A percentile compares a stretch with the other conserved stretches of the same genome.
These are phyloP conservation scores for Drosophila santomea DNA, from an alignment of 1,140 invertebrate species.

Conservation along the genomic window DNA sequence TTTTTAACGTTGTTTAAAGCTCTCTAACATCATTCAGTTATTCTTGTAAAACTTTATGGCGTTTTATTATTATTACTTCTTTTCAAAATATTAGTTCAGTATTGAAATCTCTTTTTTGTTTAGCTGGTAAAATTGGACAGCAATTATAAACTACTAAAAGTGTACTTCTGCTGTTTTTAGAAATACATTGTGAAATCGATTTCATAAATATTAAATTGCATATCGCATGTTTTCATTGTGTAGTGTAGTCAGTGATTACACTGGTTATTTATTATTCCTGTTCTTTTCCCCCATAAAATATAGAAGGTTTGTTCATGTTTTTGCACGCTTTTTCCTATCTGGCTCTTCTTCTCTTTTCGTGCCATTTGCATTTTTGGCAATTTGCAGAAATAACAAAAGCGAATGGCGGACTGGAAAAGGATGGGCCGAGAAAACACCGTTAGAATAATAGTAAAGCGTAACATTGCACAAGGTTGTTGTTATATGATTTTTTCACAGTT, in stretches of 20 bases:
- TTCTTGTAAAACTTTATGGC: too few species aligned
- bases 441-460: conserved; percentile 10
- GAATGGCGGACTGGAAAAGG: conserved; percentile 3
- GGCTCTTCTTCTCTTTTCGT: neutral
- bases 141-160: neutral
- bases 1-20: too few species aligned
- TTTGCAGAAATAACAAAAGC: conserved; percentile 8
- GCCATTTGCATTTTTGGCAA: conserved; percentile 16
- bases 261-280: conserved; percentile 1
- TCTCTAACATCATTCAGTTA: neutral
- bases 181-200: neutral
- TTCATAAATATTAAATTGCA: neutral
- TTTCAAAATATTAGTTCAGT: too few species aligned
- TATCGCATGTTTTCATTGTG: neutral
- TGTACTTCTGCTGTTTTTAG: neutral
- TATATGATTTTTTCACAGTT: neutral
- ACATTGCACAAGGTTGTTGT: conserved; percentile 14
- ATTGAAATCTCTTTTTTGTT: too few species aligned
- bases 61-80: too few species aligned
- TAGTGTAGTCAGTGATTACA: neutral
- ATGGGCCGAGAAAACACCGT: conserved; percentile 5
- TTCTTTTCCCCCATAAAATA: neutral
- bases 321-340: neutral
- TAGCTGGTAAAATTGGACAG: neutral
- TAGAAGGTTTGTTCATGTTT: neutral